Evolutionary conservation across 2,797 vertebrate species (phyloP), one percentile per base, ranked within the genome.

Genomic region (Megalops cyprinoides): DNA sequence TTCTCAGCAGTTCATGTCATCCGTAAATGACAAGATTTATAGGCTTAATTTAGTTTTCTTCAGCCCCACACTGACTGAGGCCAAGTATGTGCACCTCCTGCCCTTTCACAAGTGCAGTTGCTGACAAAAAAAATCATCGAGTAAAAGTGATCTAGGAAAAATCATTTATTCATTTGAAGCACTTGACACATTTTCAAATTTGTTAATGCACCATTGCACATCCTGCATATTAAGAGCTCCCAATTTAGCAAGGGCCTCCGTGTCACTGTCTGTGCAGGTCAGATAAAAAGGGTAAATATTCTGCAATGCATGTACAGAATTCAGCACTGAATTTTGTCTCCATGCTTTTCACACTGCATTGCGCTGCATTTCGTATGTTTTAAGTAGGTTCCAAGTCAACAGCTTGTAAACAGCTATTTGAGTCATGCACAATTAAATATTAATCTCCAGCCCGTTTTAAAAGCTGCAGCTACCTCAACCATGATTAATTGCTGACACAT

Each of bases 361-460:
- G 37, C 3, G 9, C 14, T 42, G 37, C 4, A 18, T 42, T 7
- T 42, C 9, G 6, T 23, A 69, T 42, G 20, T 69, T 34, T 53
- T 37, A 76, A 76, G 25, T 8, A 10, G 23, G 12, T 34, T 25
- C 34, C 9, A 20, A 18, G 74, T 37, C 28, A 37, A 55, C 46
- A 55, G 74, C 74, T 53, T 53, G 49, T 23, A 53, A 53, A 55
- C 28, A 5, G 31, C 31, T 37, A 34, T 37, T 53, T 34, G 46
- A 76, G 74, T 51, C 44, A 51, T 18, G 31, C 48, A 34, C 31
- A n/a, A 76, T 76, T 31, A 76, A 76, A 55, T 55, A 76, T 76
- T n/a, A 15, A 76, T 76, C 49, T 37, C n/a, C 28, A 12, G 3
- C 37, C 6, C 12, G 34, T 76, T 55, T 37, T 53, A 18, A 75